Evolutionary conservation across 2,797 vertebrate genomes (phyloP).

Genomic region (Thunnus albacares): DNA sequence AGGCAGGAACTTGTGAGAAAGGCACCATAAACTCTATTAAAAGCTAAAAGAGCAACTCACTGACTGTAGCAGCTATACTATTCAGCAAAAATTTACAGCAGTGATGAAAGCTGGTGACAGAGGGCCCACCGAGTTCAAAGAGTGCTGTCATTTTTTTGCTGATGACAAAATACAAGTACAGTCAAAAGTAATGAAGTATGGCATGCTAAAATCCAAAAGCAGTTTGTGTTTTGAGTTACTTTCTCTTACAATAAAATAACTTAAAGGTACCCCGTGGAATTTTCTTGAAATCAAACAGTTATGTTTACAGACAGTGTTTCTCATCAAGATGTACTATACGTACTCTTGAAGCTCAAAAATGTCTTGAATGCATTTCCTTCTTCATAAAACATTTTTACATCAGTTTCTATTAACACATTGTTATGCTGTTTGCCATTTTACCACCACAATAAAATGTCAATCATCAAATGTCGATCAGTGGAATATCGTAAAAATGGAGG

Average conservation of each 20-base stretch:
- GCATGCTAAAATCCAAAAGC: slow-evolving; percentile 5
- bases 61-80: not conserved
- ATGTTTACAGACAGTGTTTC: not conserved
- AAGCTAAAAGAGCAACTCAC: not conserved
- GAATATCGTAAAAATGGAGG: not conserved
- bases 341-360: not conserved
- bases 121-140: not conserved
- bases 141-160: not conserved
- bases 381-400: no score
- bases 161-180: no score
- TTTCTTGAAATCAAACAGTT: not conserved
- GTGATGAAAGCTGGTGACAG: not conserved
- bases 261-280: slow-evolving; percentile 2
- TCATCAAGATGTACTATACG: slow-evolving; percentile 1
- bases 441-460: not conserved
- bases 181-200: not conserved
- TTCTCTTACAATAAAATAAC: not conserved
- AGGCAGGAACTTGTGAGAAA: slow-evolving; percentile 29
- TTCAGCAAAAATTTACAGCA: not conserved
- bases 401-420: no score
- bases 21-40: slow-evolving; percentile 6
- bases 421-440: not conserved
- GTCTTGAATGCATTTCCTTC: no score
- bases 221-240: slow-evolving; percentile 1
- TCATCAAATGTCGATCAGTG: not conserved